Base-by-base conservation (phyloP, 2,888 invertebrate species). In the Rutpela maculata region DNA sequence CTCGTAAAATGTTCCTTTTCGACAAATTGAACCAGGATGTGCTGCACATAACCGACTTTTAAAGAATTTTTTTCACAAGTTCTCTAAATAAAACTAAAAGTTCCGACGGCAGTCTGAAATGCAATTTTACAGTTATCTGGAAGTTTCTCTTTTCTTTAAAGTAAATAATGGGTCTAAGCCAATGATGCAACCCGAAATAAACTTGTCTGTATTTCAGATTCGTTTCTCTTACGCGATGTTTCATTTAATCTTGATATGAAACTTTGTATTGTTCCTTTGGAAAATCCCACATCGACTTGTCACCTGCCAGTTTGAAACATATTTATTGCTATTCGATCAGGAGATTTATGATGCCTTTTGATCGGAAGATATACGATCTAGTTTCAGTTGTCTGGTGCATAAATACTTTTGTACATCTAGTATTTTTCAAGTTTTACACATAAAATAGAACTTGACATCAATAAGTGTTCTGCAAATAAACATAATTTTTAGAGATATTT, bases 221-320 rank as follows among this genome's bases (percentile, higher is more conserved):
- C 19, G 38, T 18, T 38, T 65, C 18, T 65, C 38, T 38, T 38
- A 38, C 63, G 63, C 11, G n/a, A 38, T 65, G 63, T 26, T 38
- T 17, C 63, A 38, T 65, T 65, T 65, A 38, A 65, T 65, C 63
- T 38, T 38, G 63, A 65, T 65, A 65, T 38, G 38, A 65, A 38
- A 65, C 63, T 65, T 65, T 18, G 38, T 65, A 38, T 65, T 65
- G 63, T 65, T 35, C 18, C 63, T 18, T 65, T 65, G 31, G 62
- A 62, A 62, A 35, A 38, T 35, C 38, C 38, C 38, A 35, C 63
- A 38, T 65, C 63, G 38, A 38, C 63, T 38, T 65, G 63, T 65
- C 63, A 65, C 38, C 35, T 38, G 63, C 63, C 63, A 35, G 17
- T 65, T 65, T 65, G 63, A 65, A 38, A 38, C 3, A 38, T 18